These are phyloP conservation scores for Marasmarcha lunaedactyla DNA, from an alignment of 2,888 invertebrate species.

Conservation along the genomic window DNA sequence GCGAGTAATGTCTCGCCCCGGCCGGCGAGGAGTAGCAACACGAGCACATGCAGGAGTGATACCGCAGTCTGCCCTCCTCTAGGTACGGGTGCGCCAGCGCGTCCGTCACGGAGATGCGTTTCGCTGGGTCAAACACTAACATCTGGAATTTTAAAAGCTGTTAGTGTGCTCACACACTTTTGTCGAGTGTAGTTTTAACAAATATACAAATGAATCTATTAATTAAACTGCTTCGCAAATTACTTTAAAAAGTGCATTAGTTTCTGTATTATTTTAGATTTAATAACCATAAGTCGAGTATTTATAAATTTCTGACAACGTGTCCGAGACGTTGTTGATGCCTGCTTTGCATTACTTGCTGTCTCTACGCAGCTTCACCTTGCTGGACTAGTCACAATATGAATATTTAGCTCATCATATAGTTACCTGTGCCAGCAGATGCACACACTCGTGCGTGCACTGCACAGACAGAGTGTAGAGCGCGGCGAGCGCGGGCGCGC, in stretches of 20 bases:
- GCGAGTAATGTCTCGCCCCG: constrained; percentile 82
- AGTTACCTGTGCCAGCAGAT: constrained; percentile 80
- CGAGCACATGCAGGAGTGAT: constrained; percentile 99
- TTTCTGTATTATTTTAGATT: no score
- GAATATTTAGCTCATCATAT: no score
- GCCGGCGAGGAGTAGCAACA: constrained; percentile 83
- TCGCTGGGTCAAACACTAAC: constrained; percentile 98
- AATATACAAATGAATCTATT: neutral
- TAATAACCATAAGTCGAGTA: no score
- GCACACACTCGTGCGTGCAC: constrained; percentile 98
- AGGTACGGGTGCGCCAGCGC: constrained; percentile 97
- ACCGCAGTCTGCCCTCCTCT: constrained; percentile 97
- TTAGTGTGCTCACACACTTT: no score
- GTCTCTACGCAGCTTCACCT: no score
- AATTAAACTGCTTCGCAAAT: no score
- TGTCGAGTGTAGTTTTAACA: no score
- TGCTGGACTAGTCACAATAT: no score
- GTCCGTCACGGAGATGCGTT: constrained; percentile 94
- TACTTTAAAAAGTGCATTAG: no score
- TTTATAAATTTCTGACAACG: no score
- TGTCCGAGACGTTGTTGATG: no score
- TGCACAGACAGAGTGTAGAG: constrained; percentile 92
- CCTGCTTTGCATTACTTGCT: no score
- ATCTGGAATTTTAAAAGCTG: constrained; percentile 75
- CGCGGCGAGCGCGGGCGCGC: constrained; percentile 88